phyloP scores from a whole-genome alignment of 2,797 vertebrate species.

The Lagocephalus sceleratus region DNA sequence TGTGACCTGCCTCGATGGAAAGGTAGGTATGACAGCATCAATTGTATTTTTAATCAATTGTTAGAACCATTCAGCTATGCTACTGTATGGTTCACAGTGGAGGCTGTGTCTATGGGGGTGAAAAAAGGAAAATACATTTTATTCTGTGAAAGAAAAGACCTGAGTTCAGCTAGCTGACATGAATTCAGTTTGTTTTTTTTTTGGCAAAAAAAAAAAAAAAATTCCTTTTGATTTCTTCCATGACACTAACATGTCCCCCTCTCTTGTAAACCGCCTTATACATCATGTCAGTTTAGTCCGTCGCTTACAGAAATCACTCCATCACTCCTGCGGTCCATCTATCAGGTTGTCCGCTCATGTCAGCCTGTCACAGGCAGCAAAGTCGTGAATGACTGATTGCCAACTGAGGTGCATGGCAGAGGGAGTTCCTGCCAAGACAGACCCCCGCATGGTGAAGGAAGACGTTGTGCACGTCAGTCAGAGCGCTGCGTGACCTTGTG shows the following conservation, averaged over 20 bases:
- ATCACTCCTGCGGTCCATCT: conserved; percentile 55
- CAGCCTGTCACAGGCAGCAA: conserved; percentile 45
- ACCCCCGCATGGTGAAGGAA: conserved; percentile 43
- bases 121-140: too few relatives aligned
- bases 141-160: too few relatives aligned
- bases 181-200: too few relatives aligned
- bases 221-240: neutral
- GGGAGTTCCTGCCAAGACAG: conserved; percentile 53
- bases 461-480: conserved; percentile 58
- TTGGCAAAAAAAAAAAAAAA: neutral
- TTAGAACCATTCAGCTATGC: too few relatives aligned
- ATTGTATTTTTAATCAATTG: too few relatives aligned
- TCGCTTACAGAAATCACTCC: conserved; percentile 40
- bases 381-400: conserved; percentile 66
- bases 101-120: too few relatives aligned
- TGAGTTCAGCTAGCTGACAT: neutral
- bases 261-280: conserved; percentile 1
- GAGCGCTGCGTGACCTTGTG: conserved; percentile 59
- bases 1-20: too few relatives aligned
- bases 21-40: too few relatives aligned
- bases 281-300: conserved; percentile 28
- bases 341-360: conserved; percentile 59
- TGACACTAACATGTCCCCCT: neutral
- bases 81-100: too few relatives aligned
- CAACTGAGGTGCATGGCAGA: conserved; percentile 39